Conservation (phyloP, 1,140 invertebrate species). For the Monochamus saltuarius region DNA sequence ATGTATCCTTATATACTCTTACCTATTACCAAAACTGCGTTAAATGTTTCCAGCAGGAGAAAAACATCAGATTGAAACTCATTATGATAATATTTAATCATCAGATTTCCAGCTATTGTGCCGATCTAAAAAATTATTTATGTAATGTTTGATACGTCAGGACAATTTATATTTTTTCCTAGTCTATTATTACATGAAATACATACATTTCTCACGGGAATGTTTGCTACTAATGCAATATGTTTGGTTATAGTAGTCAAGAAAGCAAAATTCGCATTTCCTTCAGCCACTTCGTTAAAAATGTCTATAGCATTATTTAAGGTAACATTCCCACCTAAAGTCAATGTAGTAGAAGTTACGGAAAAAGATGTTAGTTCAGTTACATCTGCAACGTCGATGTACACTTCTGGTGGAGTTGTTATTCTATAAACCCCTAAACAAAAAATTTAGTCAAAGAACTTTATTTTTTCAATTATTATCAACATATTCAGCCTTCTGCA, state of each 20-base stretch:
- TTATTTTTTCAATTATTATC: too few relatives aligned
- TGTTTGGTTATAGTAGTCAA: conserved; percentile 61
- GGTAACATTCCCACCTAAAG: conserved; percentile 65
- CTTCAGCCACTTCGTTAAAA: conserved; percentile 54
- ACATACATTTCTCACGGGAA: conserved; percentile 69
- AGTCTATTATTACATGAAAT: conserved; percentile 42
- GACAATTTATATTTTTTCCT: too few relatives aligned
- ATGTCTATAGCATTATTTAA: conserved; percentile 65
- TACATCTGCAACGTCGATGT: conserved; percentile 73
- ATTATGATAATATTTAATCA: conserved; percentile 70
- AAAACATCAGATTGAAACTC: conserved; percentile 83
- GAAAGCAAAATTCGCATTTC: conserved; percentile 57
- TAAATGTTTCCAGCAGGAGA: conserved; percentile 69
- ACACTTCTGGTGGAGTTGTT: conserved; percentile 56
- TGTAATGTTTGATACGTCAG: too few relatives aligned
- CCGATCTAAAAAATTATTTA: conserved; percentile 61
- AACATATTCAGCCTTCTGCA: too few relatives aligned
- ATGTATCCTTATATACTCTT: too few relatives aligned
- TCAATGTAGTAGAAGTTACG: conserved; percentile 55
- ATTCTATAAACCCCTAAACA: conserved; percentile 63
- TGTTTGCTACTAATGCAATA: conserved; percentile 67
- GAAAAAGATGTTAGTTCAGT: conserved; percentile 59
- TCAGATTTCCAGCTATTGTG: conserved; percentile 76
- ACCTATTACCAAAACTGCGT: conserved; percentile 66
- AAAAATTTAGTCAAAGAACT: background rate